Evolutionary conservation across 1,140 invertebrate species (phyloP).

Genomic region (Centruroides vittatus): DNA sequence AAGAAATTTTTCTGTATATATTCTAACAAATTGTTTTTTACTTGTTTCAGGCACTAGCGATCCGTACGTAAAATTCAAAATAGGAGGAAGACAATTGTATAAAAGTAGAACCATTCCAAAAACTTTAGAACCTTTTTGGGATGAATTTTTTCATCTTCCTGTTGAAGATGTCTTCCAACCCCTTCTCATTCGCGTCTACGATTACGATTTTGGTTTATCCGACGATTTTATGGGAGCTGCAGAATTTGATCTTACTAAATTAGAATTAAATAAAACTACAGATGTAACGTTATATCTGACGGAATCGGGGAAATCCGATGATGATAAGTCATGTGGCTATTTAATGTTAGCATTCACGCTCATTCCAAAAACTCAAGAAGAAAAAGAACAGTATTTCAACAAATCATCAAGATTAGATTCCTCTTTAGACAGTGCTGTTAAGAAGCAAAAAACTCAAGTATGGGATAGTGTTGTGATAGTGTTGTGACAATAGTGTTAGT

Average conservation of each 20-base stretch:
- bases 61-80: slow-evolving; percentile 96
- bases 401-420: slow-evolving; percentile 5
- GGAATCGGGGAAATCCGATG: slow-evolving; percentile 42
- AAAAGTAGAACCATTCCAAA: slow-evolving; percentile 76
- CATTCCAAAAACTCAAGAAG: slow-evolving; percentile 75
- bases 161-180: slow-evolving; percentile 86
- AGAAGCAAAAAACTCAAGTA: slow-evolving; percentile 72
- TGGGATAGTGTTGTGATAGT: slow-evolving; percentile 92
- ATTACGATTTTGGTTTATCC: slow-evolving; percentile 91
- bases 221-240: slow-evolving; percentile 97
- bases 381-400: slow-evolving; percentile 77
- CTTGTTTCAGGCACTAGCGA: slow-evolving; percentile 73
- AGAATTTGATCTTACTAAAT: slow-evolving; percentile 56
- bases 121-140: slow-evolving; percentile 85
- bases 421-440: slow-evolving; percentile 20
- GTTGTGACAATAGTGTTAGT: slow-evolving; percentile 91
- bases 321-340: slow-evolving; percentile 61
- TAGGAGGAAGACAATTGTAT: slow-evolving; percentile 71
- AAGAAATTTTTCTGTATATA: no score
- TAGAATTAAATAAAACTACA: slow-evolving; percentile 30
- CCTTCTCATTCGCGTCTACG: slow-evolving; percentile 83
- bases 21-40: slow-evolving; percentile 6
- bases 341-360: slow-evolving; percentile 63
- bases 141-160: slow-evolving; percentile 87
- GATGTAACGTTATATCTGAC: slow-evolving; percentile 61